Percentiles rank a stretch among this genome's conserved stretches.
These are phyloP conservation scores for Falco berigora DNA, from an alignment of 2,797 vertebrate genomes.

Conservation along the genomic window DNA sequence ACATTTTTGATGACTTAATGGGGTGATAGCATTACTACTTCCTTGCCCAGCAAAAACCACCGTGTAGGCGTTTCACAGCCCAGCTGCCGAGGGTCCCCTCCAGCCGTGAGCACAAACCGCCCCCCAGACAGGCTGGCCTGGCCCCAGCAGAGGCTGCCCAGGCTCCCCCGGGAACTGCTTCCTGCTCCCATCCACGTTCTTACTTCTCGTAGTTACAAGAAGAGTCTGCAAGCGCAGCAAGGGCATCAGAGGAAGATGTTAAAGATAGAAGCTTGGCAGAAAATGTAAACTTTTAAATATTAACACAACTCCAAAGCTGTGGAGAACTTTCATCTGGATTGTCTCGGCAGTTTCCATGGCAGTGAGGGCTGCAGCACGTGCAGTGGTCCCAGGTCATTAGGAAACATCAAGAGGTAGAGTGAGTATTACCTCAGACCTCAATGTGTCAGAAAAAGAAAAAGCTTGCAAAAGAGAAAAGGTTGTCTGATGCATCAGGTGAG, in stretches of 20 bases:
- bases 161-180: background rate
- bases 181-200: fast-evolving
- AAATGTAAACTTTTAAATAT: background rate
- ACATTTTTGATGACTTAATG: background rate
- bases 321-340: background rate
- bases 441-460: background rate
- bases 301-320: background rate
- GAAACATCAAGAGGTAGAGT: background rate
- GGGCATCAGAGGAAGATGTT: background rate
- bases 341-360: background rate
- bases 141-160: background rate
- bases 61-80: fast-evolving
- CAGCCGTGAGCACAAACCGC: fast-evolving
- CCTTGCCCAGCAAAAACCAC: background rate
- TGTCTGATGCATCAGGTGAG: background rate
- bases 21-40: background rate
- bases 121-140: background rate
- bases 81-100: background rate
- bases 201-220: fast-evolving
- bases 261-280: background rate
- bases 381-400: background rate
- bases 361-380: background rate
- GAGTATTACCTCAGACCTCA: background rate
- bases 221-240: background rate
- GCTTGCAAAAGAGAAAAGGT: background rate